phyloP scores from a whole-genome alignment of 2,797 vertebrate genomes.

The Emys orbicularis region DNA sequence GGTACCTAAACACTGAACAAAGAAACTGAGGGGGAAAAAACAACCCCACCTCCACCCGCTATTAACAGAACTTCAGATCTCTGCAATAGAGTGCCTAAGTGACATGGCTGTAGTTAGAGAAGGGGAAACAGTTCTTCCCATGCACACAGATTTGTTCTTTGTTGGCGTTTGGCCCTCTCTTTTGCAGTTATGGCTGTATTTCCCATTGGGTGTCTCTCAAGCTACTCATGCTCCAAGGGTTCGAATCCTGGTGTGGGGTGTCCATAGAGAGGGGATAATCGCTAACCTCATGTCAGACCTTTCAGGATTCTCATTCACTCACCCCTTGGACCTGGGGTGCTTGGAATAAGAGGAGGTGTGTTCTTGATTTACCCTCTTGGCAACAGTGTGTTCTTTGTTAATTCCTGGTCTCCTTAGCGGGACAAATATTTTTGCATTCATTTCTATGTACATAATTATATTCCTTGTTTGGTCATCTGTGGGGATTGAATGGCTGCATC shows the following conservation, averaged over 20 bases:
- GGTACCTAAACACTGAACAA: constrained; percentile 31
- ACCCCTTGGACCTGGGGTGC: accelerated
- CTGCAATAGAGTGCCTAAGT: not conserved
- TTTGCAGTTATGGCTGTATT: not conserved
- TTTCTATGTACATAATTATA: not conserved
- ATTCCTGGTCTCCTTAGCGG: not conserved
- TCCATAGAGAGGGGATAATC: not conserved
- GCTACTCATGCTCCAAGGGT: not conserved
- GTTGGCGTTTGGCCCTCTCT: not conserved
- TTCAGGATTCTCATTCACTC: not conserved
- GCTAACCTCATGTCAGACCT: not conserved
- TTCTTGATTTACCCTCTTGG: not conserved
- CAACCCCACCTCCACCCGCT: not conserved
- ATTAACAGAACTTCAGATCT: not conserved
- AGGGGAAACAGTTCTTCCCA: not conserved
- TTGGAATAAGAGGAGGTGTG: accelerated
- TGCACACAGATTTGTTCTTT: not conserved
- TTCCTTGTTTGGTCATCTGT: not conserved
- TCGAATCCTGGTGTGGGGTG: not conserved
- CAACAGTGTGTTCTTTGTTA: not conserved
- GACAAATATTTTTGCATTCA: not conserved
- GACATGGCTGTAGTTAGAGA: not conserved
- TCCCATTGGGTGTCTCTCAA: not conserved
- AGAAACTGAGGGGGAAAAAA: constrained; percentile 15
- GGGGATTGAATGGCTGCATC: not conserved